Base-by-base conservation (phyloP, 2,888 invertebrate genomes). In the Rhorus exstirpatorius region DNA sequence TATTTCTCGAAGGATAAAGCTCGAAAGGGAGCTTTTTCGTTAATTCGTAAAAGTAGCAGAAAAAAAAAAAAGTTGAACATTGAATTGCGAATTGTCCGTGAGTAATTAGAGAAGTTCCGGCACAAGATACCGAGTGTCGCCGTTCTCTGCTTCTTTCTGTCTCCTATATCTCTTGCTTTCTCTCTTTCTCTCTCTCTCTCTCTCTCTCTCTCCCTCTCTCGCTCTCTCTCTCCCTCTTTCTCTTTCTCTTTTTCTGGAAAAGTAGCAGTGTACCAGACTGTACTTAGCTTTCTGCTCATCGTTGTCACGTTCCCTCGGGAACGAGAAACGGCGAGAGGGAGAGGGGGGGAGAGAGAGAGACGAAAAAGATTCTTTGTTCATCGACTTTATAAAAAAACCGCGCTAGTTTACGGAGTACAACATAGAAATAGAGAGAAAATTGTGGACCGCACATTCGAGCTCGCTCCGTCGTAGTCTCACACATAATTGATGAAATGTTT, bases 381-480 rank as follows among this genome's bases (percentile, higher is more conserved):
- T 78, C 55, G 55, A 55, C 70, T 71, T 78, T 55, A 78, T 61
- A 78, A 78, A 71, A 46, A 55, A 71, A 78, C 78, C 78, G 53
- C 78, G 70, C 70, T 63, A 44, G 78, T 78, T 78, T 71, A 78
- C 70, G 68, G 35, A 71, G 63, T 31, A 44, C 70, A 26, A 78
- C 31, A 53, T 35, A 44, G 26, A 78, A 19, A 19, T 26, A 53
- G 38, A 41, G 26, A 26, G 14, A n/a, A n/a, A n/a, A n/a, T n/a
- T 7, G 17, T 26, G 17, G 19, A 24, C 24, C 74, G 3, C 44
- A 41, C 7, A 68, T 76, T 76, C 55, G 38, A 3, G 51, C 68
- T 68, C 68, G 26, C n/a, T n/a, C n/a, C n/a, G n/a, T n/a, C n/a
- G n/a, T 10, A 41, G 19, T 14, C 1, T 3, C 41, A 65, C 19